A percentile compares a stretch with the other conserved stretches of the same genome.
Conservation (phyloP, 2,113 vertebrate genomes). For the Leptobrachium ailaonicum region DNA sequence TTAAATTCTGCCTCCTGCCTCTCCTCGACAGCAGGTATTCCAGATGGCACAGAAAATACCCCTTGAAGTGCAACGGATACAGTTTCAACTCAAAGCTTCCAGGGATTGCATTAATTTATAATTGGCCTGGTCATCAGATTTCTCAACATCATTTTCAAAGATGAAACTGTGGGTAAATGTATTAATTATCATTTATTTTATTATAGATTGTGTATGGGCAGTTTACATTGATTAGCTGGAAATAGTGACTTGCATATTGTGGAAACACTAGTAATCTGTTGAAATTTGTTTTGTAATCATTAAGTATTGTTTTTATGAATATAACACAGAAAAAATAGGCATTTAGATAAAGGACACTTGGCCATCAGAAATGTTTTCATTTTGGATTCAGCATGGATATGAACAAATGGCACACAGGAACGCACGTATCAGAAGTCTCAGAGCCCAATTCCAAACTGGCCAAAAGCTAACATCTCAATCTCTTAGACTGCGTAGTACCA, state of each 20-base stretch:
- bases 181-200: not conserved
- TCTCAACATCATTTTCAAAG: not conserved
- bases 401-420: too few species aligned
- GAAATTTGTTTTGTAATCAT: not conserved
- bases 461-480: too few species aligned
- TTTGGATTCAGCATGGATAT: too few species aligned
- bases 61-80: constrained; percentile 8
- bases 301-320: too few species aligned
- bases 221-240: not conserved
- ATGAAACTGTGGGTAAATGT: not conserved
- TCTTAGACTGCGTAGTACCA: too few species aligned
- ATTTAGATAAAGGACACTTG: too few species aligned
- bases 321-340: too few species aligned
- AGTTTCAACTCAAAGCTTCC: constrained; percentile 5
- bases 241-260: not conserved
- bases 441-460: too few species aligned
- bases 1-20: constrained; percentile 57
- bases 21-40: constrained; percentile 57
- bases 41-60: constrained; percentile 62
- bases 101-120: constrained; percentile 13
- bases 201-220: not conserved
- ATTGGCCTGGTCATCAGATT: not conserved
- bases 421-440: too few species aligned
- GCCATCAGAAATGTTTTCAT: too few species aligned
- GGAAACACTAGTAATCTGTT: not conserved